phyloP scores from a whole-genome alignment of 2,113 vertebrate genomes.

The Prionailurus viverrinus region DNA sequence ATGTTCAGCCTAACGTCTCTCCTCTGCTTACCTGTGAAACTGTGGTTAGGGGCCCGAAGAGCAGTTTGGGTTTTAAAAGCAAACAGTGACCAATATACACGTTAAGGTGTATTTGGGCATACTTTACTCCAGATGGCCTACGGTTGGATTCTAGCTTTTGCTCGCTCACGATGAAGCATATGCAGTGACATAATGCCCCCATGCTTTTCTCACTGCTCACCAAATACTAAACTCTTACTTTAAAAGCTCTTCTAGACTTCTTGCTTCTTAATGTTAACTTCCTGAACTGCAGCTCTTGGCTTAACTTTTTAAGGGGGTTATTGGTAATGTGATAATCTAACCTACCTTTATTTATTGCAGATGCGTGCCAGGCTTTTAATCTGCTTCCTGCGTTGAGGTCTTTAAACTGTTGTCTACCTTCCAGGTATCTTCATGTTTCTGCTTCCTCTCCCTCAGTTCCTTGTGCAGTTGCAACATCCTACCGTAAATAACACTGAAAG shows the following conservation, averaged over 20 bases:
- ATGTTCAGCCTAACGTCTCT: background rate
- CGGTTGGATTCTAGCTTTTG: background rate
- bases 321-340: constrained; percentile 56
- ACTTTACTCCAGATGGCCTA: background rate
- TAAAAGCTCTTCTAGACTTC: constrained; percentile 60
- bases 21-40: background rate
- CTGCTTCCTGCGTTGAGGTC: constrained; percentile 79
- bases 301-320: constrained; percentile 56
- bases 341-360: constrained; percentile 84
- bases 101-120: background rate
- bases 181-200: background rate
- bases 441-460: background rate
- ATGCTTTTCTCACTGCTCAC: background rate
- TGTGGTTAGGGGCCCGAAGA: background rate
- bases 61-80: constrained; percentile 24
- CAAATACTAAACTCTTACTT: constrained; percentile 39
- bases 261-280: constrained; percentile 72
- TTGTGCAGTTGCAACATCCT: constrained; percentile 21
- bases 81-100: background rate
- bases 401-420: constrained; percentile 83
- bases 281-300: constrained; percentile 38
- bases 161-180: background rate
- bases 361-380: constrained; percentile 83
- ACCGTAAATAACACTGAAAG: background rate
- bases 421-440: constrained; percentile 78